phyloP scores from a whole-genome alignment of 1,140 invertebrate genomes.

The Augochlora pura region DNA sequence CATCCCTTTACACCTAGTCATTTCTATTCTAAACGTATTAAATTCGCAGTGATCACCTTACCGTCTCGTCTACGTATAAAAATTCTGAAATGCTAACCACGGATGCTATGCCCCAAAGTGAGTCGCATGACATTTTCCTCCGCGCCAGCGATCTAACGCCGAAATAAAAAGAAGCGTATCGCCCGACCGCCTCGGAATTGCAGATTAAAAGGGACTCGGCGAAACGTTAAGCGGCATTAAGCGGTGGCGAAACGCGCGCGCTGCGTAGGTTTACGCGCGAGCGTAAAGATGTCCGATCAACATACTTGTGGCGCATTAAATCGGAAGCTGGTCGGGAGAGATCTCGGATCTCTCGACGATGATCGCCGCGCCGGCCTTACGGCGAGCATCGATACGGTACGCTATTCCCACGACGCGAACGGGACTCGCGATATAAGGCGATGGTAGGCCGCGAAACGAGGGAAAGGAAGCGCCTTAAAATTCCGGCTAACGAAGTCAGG shows the following conservation, averaged over 20 bases:
- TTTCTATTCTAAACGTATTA: no score
- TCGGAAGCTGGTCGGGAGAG: background rate
- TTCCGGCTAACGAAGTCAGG: conserved; percentile 29
- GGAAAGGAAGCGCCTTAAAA: conserved; percentile 34
- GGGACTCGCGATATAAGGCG: conserved; percentile 1
- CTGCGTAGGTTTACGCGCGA: background rate
- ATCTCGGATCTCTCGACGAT: background rate
- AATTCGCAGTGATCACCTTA: no score
- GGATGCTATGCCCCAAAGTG: no score
- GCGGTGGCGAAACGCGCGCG: background rate
- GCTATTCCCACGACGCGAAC: conserved; percentile 36
- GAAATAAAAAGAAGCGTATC: no score
- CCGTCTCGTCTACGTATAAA: no score
- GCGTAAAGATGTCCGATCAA: background rate
- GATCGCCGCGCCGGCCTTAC: background rate
- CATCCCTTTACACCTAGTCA: no score
- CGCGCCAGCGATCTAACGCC: no score
- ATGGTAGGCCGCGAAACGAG: background rate
- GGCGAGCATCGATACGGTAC: conserved; percentile 10
- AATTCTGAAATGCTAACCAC: no score
- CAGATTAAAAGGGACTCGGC: no score
- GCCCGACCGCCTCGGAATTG: no score
- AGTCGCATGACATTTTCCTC: no score
- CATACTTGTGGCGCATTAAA: background rate
- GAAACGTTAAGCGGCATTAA: background rate